Conservation (phyloP, 2,113 vertebrate species). For the Athene noctua region DNA sequence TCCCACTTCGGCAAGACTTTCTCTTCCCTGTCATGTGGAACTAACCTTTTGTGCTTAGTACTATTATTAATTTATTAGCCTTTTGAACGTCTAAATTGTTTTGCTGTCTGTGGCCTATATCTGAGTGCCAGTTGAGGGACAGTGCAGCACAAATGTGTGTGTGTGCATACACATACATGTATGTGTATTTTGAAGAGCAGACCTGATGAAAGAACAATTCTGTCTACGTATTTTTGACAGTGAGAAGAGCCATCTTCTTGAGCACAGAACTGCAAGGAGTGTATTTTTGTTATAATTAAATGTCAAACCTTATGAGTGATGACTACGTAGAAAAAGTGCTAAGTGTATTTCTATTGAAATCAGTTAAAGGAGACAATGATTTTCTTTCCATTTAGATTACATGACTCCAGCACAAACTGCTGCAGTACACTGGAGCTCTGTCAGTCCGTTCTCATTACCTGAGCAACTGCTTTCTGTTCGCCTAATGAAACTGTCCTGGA, state of each 20-base stretch:
- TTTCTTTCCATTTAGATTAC: conserved; percentile 9
- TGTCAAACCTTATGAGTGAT: not conserved
- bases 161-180: not conserved
- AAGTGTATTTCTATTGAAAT: conserved; percentile 36
- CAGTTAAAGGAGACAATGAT: conserved; percentile 24
- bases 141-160: not conserved
- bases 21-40: conserved; percentile 12
- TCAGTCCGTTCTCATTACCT: not conserved
- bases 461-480: not conserved
- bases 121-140: not conserved
- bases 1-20: conserved; percentile 12
- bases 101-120: not conserved
- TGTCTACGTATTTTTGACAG: not conserved
- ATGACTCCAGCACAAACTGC: not conserved
- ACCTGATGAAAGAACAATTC: not conserved
- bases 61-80: conserved; percentile 60
- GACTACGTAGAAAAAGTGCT: not conserved
- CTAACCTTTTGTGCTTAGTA: conserved; percentile 24
- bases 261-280: not conserved
- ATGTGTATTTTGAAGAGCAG: not conserved
- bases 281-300: not conserved
- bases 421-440: not conserved
- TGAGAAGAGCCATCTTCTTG: not conserved
- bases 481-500: not conserved
- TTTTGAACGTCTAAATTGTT: not conserved